These are phyloP conservation scores for Polypedilum vanderplanki DNA, from an alignment of 1,140 invertebrate species.

Conservation along the genomic window DNA sequence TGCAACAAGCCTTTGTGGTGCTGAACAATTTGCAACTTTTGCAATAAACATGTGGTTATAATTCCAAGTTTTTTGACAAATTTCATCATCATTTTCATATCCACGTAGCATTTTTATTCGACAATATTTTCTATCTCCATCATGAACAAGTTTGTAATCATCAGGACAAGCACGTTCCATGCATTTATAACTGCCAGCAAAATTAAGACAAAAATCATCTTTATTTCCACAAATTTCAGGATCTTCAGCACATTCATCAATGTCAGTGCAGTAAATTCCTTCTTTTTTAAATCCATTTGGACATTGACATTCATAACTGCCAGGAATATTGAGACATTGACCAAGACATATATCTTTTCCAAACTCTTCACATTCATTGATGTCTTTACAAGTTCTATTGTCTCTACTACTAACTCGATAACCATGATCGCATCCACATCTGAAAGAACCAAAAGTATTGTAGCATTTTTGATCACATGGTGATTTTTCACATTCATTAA, in stretches of 20 bases:
- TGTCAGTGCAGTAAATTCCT: neutral
- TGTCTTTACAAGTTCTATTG: neutral
- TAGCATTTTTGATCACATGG: neutral
- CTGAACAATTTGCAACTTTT: neutral
- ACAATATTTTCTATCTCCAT: neutral
- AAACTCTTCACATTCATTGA: neutral
- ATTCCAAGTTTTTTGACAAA: neutral
- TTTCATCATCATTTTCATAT: neutral
- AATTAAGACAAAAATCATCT: neutral
- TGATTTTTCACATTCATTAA: neutral
- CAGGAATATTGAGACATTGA: neutral
- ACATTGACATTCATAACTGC: neutral
- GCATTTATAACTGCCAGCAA: neutral
- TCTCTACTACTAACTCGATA: neutral
- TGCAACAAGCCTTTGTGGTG: too few species aligned
- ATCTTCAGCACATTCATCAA: neutral
- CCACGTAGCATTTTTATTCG: neutral
- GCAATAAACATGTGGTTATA: neutral
- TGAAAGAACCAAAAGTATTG: neutral
- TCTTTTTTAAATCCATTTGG: neutral
- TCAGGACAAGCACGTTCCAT: neutral
- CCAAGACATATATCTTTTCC: neutral
- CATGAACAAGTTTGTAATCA: neutral
- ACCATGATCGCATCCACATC: neutral
- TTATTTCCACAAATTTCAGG: neutral